Evolutionary conservation across 1,140 invertebrate species (phyloP).

Genomic region (Anadara kagoshimensis): DNA sequence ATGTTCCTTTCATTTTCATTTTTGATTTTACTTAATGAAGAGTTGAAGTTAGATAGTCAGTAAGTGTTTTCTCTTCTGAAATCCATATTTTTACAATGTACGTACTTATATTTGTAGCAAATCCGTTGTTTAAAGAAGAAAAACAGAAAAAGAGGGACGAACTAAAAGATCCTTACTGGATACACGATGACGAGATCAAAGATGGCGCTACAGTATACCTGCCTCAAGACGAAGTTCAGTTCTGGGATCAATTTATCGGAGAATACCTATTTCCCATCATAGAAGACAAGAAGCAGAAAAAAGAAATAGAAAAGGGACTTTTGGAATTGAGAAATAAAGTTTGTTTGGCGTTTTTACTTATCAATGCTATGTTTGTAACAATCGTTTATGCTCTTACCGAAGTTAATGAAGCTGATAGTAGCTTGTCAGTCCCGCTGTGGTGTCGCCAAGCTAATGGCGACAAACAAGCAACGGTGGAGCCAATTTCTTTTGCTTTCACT

Average conservation of each 20-base stretch:
- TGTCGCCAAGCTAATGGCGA: constrained; percentile 11
- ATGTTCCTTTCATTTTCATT: too few species aligned
- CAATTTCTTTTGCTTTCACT: constrained; percentile 75
- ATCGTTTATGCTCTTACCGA: constrained; percentile 60
- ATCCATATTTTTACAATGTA: too few species aligned
- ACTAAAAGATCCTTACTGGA: constrained; percentile 93
- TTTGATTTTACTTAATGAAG: too few species aligned
- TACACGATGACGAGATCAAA: constrained; percentile 83
- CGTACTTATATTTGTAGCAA: constrained; percentile 35
- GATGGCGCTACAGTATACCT: constrained; percentile 76
- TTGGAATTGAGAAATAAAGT: constrained; percentile 94
- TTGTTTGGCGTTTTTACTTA: constrained; percentile 67
- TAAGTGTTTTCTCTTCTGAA: too few species aligned
- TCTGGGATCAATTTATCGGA: constrained; percentile 65
- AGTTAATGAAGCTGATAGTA: constrained; percentile 43
- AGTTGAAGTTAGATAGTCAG: too few species aligned
- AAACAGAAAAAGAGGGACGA: constrained; percentile 75
- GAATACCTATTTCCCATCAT: constrained; percentile 65
- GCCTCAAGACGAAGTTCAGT: constrained; percentile 73
- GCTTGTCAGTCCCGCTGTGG: constrained; percentile 47
- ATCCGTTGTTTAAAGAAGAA: constrained; percentile 48
- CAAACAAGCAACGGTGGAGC: constrained; percentile 61
- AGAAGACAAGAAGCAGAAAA: constrained; percentile 59
- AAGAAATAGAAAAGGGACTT: constrained; percentile 81
- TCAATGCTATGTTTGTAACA: constrained; percentile 69